phyloP scores from a whole-genome alignment of 2,888 invertebrate genomes.

The Nemoura dubitans region DNA sequence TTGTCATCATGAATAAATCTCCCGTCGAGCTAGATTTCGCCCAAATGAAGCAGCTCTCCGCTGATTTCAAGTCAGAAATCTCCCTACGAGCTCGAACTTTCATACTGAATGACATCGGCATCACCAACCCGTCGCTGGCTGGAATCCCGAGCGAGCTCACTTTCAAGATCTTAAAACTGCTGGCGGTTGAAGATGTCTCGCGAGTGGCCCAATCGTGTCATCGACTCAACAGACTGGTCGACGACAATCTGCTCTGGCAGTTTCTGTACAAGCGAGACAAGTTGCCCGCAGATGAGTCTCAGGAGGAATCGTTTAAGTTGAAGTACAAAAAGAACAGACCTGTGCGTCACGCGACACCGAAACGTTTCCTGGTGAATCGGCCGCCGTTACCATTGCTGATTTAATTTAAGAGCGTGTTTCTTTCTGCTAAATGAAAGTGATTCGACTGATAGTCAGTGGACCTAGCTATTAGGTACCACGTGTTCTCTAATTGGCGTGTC shows the following conservation, averaged over 20 bases:
- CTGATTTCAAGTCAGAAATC: neutral
- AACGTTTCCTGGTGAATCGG: no score
- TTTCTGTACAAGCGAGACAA: neutral
- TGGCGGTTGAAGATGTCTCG: conserved; percentile 17
- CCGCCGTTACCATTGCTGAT: no score
- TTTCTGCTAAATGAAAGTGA: neutral
- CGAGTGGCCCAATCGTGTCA: neutral
- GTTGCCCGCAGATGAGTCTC: neutral
- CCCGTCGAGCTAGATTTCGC: neutral
- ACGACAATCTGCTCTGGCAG: conserved; percentile 26
- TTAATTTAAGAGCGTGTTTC: no score
- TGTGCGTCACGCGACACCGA: neutral
- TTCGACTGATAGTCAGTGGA: neutral
- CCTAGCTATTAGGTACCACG: neutral
- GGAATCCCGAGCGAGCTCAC: conserved; percentile 25
- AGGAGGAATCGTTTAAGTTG: neutral
- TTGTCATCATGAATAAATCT: neutral
- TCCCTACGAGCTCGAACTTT: neutral
- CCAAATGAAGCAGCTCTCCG: neutral
- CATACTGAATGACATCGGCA: conserved; percentile 14
- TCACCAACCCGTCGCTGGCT: conserved; percentile 21
- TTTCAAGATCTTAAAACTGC: conserved; percentile 7
- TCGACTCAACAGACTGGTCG: neutral
- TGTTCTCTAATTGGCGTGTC: neutral
- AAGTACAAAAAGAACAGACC: neutral